These are phyloP conservation scores for Sphaeridia pumilis DNA, from an alignment of 2,888 invertebrate species.

Conservation along the genomic window DNA sequence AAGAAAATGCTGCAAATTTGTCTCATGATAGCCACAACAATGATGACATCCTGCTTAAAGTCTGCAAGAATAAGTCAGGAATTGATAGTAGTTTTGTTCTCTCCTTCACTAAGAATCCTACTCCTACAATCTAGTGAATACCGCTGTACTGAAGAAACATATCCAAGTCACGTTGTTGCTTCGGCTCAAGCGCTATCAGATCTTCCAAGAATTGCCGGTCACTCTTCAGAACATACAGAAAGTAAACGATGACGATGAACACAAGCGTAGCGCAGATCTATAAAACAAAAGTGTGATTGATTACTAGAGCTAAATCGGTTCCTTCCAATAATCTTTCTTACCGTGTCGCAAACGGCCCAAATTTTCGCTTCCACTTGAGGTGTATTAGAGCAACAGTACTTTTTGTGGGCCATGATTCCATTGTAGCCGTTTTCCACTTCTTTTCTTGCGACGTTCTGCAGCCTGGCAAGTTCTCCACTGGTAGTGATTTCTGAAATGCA, in stretches of 20 bases:
- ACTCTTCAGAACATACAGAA: constrained; percentile 19
- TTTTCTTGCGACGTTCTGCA: no score
- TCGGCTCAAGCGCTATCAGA: constrained; percentile 27
- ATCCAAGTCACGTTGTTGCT: constrained; percentile 27
- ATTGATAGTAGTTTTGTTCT: no score
- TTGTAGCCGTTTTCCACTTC: no score
- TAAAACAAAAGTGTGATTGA: background rate
- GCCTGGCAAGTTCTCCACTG: background rate
- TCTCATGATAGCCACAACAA: constrained; percentile 10
- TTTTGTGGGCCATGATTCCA: constrained; percentile 16
- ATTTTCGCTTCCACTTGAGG: constrained; percentile 27
- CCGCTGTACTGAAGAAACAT: constrained; percentile 33
- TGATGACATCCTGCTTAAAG: constrained; percentile 13
- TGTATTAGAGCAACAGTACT: constrained; percentile 34
- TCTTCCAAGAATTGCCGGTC: constrained; percentile 23
- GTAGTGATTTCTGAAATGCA: background rate
- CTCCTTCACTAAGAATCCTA: background rate
- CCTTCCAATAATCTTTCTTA: no score
- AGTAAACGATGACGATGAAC: constrained; percentile 23
- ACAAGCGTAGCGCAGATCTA: constrained; percentile 16
- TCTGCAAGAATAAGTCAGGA: constrained; percentile 4
- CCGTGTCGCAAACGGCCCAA: constrained; percentile 28
- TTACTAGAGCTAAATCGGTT: no score
- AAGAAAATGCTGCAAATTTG: constrained; percentile 12
- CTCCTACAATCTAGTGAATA: no score